Base-by-base conservation (phyloP, 2,888 invertebrate genomes). In the Pharmacophagus antenor region DNA sequence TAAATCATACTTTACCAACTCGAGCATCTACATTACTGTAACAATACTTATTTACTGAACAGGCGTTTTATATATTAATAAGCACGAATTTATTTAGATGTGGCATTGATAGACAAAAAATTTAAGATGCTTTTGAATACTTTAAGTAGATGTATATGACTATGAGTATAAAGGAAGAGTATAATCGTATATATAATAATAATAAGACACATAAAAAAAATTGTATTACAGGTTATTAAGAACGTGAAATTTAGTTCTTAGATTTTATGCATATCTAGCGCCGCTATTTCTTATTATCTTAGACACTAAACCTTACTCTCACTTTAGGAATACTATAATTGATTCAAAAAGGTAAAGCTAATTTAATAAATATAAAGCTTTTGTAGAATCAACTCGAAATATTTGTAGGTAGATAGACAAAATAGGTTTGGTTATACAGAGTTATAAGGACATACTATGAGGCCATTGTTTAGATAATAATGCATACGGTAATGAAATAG, bases 301-400 rank as follows among this genome's bases (percentile, higher is more conserved):
- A 42, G 7, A 44, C 42, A 10, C n/a, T 12, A 47, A 47, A 21
- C 20, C 22, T 47, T 48, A 22, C 2, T 25, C 25, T 48, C 23
- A 48, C 22, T 48, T 48, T 48, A 23, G 23, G 18, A 47, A 48
- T 22, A 23, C 23, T 48, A 12, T 56, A 1, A 23, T 7, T 15
- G n/a, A 7, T 18, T 7, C 27, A 27, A 27, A 18, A 2, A 44
- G 18, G 15, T 18, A 44, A 44, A 4, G 18, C 27, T 37, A 37
- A 37, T n/a, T 15, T 31, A 22, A 56, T 21, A 47, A 48, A 6
- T 48, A 18, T 41, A 56, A 56, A 48, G 48, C 48, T 23, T 56
- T 31, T 37, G 55, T 56, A 56, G 21, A 48, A 37, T 37, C 7
- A 56, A 56, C 37, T 18, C 5, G 21, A 48, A 56, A 31, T 31